Conservation (phyloP, 2,888 invertebrate species). For the Luperina nickerlii region DNA sequence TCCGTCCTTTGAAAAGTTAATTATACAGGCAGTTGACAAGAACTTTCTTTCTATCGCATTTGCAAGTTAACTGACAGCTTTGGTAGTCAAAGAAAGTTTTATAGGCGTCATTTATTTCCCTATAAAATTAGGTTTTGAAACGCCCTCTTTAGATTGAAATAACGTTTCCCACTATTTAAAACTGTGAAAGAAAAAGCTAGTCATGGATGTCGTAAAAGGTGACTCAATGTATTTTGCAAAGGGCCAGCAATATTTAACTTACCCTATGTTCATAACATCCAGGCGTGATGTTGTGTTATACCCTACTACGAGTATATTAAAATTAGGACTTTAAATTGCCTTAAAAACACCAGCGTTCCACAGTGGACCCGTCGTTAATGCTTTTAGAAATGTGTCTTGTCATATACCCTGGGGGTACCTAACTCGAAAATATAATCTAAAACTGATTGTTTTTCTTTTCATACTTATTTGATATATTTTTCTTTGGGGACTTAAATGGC, state of each 20-base stretch:
- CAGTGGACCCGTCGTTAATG: neutral
- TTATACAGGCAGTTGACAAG: slow-evolving; percentile 51
- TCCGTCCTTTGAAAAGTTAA: slow-evolving; percentile 59
- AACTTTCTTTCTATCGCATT: slow-evolving; percentile 59
- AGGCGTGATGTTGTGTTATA: neutral
- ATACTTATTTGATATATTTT: slow-evolving; percentile 46
- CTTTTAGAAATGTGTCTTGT: slow-evolving; percentile 19
- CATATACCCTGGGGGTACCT: neutral
- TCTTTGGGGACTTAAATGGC: slow-evolving; percentile 39
- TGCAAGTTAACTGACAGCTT: slow-evolving; percentile 58
- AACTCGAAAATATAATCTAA: slow-evolving; percentile 32
- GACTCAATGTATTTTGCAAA: neutral
- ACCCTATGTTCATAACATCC: neutral
- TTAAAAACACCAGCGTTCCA: neutral
- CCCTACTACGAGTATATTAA: neutral
- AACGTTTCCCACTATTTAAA: slow-evolving; percentile 15
- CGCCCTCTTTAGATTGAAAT: slow-evolving; percentile 28
- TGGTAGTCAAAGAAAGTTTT: slow-evolving; percentile 54
- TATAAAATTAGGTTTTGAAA: slow-evolving; percentile 37
- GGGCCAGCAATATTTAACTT: neutral
- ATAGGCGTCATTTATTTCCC: slow-evolving; percentile 40
- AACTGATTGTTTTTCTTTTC: slow-evolving; percentile 32
- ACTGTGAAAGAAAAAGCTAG: neutral
- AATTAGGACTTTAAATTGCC: neutral
- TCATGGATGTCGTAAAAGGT: neutral